A percentile compares a stretch with the other conserved stretches of the same genome.
phyloP scores from a whole-genome alignment of 2,113 vertebrate species.

The Plectropomus leopardus region DNA sequence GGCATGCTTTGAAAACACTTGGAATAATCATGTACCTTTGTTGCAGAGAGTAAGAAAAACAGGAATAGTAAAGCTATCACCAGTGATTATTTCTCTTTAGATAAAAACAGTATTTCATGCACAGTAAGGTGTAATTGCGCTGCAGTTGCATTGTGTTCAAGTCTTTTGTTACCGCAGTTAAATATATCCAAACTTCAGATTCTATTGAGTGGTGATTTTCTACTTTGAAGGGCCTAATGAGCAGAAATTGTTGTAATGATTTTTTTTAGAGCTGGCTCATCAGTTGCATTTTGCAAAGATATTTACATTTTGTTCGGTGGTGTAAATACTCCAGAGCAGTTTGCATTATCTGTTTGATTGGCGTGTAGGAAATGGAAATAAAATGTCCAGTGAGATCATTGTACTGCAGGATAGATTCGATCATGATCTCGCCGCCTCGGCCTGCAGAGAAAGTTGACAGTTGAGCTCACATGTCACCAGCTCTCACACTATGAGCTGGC shows the following conservation, averaged over 20 bases:
- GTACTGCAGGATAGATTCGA: neutral
- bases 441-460: constrained; percentile 46
- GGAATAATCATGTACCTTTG: neutral
- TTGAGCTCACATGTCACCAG: constrained; percentile 46
- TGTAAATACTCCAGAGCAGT: neutral
- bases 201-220: neutral
- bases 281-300: neutral
- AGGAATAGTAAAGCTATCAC: neutral
- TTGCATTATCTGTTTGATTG: constrained; percentile 30
- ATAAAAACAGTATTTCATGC: neutral
- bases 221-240: neutral
- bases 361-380: neutral
- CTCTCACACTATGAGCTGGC: constrained; percentile 51
- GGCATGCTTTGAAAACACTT: neutral
- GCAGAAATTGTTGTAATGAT: neutral
- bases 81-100: neutral
- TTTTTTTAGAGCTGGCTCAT: neutral
- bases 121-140: neutral
- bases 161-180: neutral
- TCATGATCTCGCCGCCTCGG: neutral
- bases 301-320: neutral
- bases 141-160: neutral
- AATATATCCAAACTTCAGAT: neutral
- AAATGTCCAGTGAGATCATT: constrained; percentile 11
- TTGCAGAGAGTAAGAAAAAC: neutral